Base-by-base conservation (phyloP, 2,113 vertebrate genomes). In the Raja brachyura region DNA sequence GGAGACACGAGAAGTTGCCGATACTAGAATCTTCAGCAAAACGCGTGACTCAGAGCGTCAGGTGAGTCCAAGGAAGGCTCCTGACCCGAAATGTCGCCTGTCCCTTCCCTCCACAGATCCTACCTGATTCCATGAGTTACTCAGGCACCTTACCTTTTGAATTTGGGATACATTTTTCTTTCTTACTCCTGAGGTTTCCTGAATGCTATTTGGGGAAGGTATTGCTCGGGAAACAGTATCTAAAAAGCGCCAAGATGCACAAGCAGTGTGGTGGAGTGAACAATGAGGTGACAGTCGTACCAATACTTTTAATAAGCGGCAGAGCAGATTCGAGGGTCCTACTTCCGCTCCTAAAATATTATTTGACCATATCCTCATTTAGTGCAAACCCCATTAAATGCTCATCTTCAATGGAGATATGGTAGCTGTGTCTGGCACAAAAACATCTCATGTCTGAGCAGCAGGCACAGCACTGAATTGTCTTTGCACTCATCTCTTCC, bases 401-500 rank as follows among this genome's bases (percentile, higher is more conserved):
- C 39, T 31, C 1, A n/a, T 63, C 13, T 63, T 88, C 83, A 88
- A 14, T 31, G 14, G 7, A 88, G 59, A 63, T 63, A 31, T 31
- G n/a, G 56, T 28, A 33, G 56, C 83, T 88, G 83, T 88, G 83
- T 28, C 59, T 0, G 61, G 54, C 13, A 3, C 56, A 28, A 54
- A 83, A 56, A 22, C 79, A 83, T 22, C 11, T 83, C 79, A 83
- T 59, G 48, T 48, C 54, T 48, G 54, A 88, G 28, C 16, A 28
- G 28, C 31, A 63, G 83, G 59, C 83, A 88, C 56, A 63, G 11
- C 3, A 28, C 25, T 86, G 25, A 86, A 31, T 56, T 86, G n/a
- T 56, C 83, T 63, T 86, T 63, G 59, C 59, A 63, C 11, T 28
- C 13, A 61, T 88, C 83, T 88, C 56, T 88, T 88, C 83, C 83